phyloP scores from a whole-genome alignment of 2,888 invertebrate genomes.

The Zygaena filipendulae region DNA sequence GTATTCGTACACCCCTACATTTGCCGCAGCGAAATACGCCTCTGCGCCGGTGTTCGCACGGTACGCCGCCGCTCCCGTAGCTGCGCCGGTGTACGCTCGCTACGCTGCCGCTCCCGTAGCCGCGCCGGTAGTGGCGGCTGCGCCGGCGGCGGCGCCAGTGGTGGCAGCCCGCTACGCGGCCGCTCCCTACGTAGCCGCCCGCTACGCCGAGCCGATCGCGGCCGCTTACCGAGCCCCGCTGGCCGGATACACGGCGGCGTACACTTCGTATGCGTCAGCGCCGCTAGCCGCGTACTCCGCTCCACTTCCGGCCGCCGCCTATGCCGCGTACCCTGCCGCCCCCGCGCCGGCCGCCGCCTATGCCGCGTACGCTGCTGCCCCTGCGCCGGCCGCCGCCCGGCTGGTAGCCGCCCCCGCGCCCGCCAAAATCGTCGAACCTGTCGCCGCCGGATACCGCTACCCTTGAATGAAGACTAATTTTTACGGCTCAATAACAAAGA shows the following conservation, averaged over 20 bases:
- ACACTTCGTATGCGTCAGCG: slow-evolving; percentile 17
- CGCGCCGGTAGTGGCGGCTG: background rate
- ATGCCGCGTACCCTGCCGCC: slow-evolving; percentile 21
- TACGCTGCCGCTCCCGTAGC: background rate
- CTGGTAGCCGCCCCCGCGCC: slow-evolving; percentile 72
- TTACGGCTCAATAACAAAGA: slow-evolving; percentile 37
- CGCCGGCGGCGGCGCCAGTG: background rate
- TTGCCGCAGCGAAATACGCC: slow-evolving; percentile 7
- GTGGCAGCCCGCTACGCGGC: slow-evolving; percentile 20
- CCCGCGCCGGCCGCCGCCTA: slow-evolving; percentile 35
- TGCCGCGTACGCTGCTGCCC: slow-evolving; percentile 24
- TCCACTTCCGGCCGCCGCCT: slow-evolving; percentile 19
- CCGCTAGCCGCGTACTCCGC: slow-evolving; percentile 13
- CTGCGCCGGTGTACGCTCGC: slow-evolving; percentile 9
- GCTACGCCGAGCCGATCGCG: slow-evolving; percentile 21
- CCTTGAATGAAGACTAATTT: slow-evolving; percentile 33
- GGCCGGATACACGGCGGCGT: slow-evolving; percentile 17
- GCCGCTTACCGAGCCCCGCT: slow-evolving; percentile 22
- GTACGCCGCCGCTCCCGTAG: slow-evolving; percentile 11
- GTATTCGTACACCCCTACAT: no score
- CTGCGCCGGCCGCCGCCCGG: slow-evolving; percentile 60
- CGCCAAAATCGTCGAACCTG: slow-evolving; percentile 70
- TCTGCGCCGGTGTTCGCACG: slow-evolving; percentile 6
- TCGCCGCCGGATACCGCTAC: slow-evolving; percentile 48
- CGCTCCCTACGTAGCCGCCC: slow-evolving; percentile 25